These are phyloP conservation scores for Eilema depressum DNA, from an alignment of 2,888 invertebrate species.

Conservation along the genomic window DNA sequence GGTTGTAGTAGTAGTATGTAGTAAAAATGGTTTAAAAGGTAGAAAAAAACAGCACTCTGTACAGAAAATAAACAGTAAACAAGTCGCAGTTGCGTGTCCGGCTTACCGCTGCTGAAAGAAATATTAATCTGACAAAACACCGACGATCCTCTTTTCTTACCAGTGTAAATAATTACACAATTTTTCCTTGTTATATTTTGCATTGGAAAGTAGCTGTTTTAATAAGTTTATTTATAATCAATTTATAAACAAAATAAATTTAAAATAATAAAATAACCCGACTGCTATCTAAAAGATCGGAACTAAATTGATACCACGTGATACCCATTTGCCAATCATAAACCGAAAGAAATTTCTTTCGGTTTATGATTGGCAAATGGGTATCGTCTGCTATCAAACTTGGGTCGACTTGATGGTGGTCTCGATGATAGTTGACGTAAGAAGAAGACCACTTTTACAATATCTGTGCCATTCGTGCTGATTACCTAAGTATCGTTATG, in stretches of 20 bases:
- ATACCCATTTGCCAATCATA: too few species aligned
- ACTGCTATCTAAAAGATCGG: too few species aligned
- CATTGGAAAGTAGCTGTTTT: background rate
- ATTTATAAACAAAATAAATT: too few species aligned
- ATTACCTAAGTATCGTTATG: background rate
- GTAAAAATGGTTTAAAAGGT: background rate
- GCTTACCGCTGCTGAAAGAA: background rate
- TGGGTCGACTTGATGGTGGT: background rate
- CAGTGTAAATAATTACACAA: background rate
- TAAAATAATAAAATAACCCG: too few species aligned
- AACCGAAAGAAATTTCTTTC: too few species aligned
- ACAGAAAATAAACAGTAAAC: background rate
- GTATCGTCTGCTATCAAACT: too few species aligned
- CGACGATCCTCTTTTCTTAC: background rate
- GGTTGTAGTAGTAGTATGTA: too few species aligned
- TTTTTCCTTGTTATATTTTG: background rate
- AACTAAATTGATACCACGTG: too few species aligned
- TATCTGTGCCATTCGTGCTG: background rate
- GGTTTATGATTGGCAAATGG: too few species aligned
- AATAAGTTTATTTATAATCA: too few species aligned
- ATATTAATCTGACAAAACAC: constrained; percentile 1
- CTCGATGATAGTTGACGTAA: background rate
- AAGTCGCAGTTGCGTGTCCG: background rate
- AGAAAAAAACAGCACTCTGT: background rate
- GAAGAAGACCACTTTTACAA: background rate